Base-by-base conservation (phyloP, 1,140 invertebrate species). In the Rhopalosiphum maidis region DNA sequence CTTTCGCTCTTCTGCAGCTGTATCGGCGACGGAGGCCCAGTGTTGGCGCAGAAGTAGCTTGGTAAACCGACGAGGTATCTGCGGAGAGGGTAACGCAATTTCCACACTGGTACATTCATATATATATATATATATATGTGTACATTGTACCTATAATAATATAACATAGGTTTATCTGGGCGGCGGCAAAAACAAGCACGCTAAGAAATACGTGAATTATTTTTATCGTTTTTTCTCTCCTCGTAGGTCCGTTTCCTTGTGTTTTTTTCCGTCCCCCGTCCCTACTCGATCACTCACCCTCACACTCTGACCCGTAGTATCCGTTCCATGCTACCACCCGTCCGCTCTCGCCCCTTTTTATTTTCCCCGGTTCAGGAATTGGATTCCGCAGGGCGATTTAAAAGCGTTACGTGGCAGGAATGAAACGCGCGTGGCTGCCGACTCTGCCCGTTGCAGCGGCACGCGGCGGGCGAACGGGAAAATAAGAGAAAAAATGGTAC, bases 131-230 rank as follows among this genome's bases (percentile, higher is more conserved):
- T 91, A 55, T 37, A 90, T 51, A 51, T n/a, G 37, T 46, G 18
- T 77, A 91, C 30, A 83, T 51, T 77, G 60, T 77, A 77, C 60
- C 60, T 77, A 77, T 77, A 77, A 77, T 77, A 77, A n/a, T 77
- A 77, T 77, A 77, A 77, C 48, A 92, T 83, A 83, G n/a, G 90
- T 92, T 92, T 92, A 92, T 77, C 90, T 51, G 77, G n/a, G 82
- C 25, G 54, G 89, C 55, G 89, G 89, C 25, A 90, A 90, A 68
- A 86, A 93, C 82, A 93, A 93, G 91, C 68, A 82, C 77, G 91
- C 91, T 93, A 93, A 93, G 91, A 93, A 93, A 93, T 54, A 93
- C 91, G 91, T 93, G 91, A 93, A 93, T 93, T 93, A 93, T 93
- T 93, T 93, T 93, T 93, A 93, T 93, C 82, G 91, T 25, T 86